These are phyloP conservation scores for Corbicula japonica DNA, from an alignment of 2,888 invertebrate genomes.

Conservation along the genomic window DNA sequence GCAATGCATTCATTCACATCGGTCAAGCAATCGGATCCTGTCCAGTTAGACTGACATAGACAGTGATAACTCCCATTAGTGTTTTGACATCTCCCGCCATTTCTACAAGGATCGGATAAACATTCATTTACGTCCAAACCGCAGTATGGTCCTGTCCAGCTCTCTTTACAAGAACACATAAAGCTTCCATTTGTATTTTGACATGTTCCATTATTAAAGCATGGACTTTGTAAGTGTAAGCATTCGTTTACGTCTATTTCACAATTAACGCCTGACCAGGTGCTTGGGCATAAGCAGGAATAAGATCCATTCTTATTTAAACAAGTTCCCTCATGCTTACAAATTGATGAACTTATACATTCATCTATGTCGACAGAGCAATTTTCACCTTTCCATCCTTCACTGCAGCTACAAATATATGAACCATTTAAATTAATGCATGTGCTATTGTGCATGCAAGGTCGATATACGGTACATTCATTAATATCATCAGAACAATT, in stretches of 20 bases:
- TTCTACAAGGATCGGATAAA: slow-evolving; percentile 8
- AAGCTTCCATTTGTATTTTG: slow-evolving; percentile 20
- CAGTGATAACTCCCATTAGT: slow-evolving; percentile 10
- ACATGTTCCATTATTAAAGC: slow-evolving; percentile 34
- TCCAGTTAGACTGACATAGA: slow-evolving; percentile 14
- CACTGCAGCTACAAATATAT: slow-evolving; percentile 28
- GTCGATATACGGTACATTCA: slow-evolving; percentile 19
- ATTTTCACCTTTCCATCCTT: slow-evolving; percentile 31
- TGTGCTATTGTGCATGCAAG: slow-evolving; percentile 15
- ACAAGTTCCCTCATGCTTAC: slow-evolving; percentile 33
- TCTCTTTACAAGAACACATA: slow-evolving; percentile 30
- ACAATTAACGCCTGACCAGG: slow-evolving; percentile 39
- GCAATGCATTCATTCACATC: slow-evolving; percentile 45
- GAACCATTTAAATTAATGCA: slow-evolving; percentile 22
- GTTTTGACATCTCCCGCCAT: slow-evolving; percentile 29
- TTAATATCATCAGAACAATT: slow-evolving; percentile 26
- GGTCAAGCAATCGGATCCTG: slow-evolving; percentile 19
- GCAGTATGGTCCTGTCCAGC: slow-evolving; percentile 45
- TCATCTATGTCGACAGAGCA: slow-evolving; percentile 37
- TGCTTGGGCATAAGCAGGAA: slow-evolving; percentile 24
- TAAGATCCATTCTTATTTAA: slow-evolving; percentile 32
- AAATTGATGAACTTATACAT: slow-evolving; percentile 22
- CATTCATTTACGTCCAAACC: slow-evolving; percentile 45
- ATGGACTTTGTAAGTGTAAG: slow-evolving; percentile 16
- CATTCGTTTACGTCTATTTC: slow-evolving; percentile 50